phyloP scores from a whole-genome alignment of 2,113 vertebrate species.

The Phrynosoma blainvillii region DNA sequence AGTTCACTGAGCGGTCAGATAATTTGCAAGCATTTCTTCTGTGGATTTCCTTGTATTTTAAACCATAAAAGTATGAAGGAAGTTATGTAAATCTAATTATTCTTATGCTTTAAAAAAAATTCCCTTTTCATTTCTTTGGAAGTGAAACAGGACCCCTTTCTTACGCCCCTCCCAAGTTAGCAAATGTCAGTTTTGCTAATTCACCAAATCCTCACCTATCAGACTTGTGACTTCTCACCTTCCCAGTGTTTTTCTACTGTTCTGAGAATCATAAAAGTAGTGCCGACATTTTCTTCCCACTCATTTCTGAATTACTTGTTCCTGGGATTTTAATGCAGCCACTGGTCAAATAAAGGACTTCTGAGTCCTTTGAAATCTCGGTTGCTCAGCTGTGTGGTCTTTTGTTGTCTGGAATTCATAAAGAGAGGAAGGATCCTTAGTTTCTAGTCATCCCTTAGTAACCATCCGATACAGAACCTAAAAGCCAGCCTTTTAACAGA shows the following conservation, averaged over 20 bases:
- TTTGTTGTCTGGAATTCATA: slow-evolving; percentile 33
- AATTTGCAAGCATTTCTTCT: background rate
- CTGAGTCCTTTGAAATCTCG: slow-evolving; percentile 8
- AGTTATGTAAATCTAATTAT: background rate
- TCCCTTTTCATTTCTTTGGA: background rate
- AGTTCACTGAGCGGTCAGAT: background rate
- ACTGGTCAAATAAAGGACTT: background rate
- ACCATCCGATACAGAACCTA: background rate
- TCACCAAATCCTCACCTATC: background rate
- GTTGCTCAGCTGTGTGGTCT: background rate
- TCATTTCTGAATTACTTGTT: background rate
- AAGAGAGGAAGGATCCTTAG: background rate
- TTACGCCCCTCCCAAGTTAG: background rate
- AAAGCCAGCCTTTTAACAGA: slow-evolving; percentile 42
- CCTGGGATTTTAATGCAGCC: background rate
- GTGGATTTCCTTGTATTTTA: background rate
- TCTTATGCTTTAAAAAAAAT: background rate
- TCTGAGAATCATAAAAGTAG: background rate
- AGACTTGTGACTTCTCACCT: background rate
- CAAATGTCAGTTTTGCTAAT: background rate
- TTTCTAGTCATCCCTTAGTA: background rate
- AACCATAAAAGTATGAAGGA: background rate
- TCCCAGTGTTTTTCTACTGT: background rate
- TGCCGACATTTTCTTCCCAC: background rate
- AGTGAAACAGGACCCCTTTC: background rate